These are phyloP conservation scores for Todiramphus chloris DNA, from an alignment of 2,113 vertebrate genomes.

Conservation along the genomic window DNA sequence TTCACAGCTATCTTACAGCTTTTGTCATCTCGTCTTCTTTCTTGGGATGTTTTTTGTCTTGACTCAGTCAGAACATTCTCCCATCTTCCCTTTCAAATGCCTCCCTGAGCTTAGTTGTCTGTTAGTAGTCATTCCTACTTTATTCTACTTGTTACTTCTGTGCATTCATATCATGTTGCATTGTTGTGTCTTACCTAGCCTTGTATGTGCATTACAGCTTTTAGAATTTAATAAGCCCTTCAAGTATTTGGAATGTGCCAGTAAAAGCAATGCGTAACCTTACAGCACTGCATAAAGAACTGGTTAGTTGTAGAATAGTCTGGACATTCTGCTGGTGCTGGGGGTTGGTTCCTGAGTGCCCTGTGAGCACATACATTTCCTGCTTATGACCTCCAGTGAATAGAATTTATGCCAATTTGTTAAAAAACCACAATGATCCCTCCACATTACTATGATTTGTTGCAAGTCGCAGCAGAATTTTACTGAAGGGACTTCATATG, in stretches of 20 bases:
- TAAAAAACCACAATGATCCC: not conserved
- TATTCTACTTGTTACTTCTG: not conserved
- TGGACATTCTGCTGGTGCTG: not conserved
- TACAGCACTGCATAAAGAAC: not conserved
- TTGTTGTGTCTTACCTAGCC: not conserved
- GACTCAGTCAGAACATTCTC: not conserved
- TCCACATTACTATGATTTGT: not conserved
- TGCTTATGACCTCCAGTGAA: not conserved
- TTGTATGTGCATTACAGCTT: not conserved
- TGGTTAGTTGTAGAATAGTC: not conserved
- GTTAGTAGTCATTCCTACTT: not conserved
- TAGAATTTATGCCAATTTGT: not conserved
- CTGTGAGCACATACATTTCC: not conserved
- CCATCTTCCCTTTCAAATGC: not conserved
- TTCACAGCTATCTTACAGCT: not conserved
- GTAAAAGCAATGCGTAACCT: not conserved
- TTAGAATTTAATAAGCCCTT: not conserved
- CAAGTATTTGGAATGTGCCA: not conserved
- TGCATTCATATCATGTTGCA: not conserved
- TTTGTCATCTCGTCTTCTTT: not conserved
- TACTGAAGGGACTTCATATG: not conserved
- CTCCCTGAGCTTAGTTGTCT: not conserved
- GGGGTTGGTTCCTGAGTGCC: not conserved
- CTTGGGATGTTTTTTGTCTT: not conserved
- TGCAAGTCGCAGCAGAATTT: not conserved